Percentiles rank a stretch among this genome's conserved stretches.
Evolutionary conservation across 1,140 invertebrate genomes (phyloP).

Genomic region (Caenorhabditis brenneri): DNA sequence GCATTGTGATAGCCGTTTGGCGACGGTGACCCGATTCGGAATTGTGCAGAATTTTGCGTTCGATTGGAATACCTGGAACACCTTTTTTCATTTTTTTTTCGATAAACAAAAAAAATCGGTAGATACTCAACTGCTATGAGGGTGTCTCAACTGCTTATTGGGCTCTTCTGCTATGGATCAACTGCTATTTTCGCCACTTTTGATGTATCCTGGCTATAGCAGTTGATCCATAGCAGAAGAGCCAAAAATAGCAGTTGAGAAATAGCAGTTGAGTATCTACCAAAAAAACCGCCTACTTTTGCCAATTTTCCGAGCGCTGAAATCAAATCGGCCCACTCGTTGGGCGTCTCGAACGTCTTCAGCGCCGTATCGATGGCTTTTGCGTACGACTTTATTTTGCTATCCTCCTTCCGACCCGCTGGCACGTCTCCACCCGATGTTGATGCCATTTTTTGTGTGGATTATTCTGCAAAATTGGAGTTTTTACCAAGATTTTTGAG

Average conservation of each 20-base stretch:
- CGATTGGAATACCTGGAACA: constrained; percentile 77
- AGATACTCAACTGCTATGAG: too few relatives aligned
- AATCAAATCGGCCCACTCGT: constrained; percentile 93
- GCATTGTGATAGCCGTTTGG: constrained; percentile 90
- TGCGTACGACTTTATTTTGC: constrained; percentile 82
- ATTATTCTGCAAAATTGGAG: too few relatives aligned
- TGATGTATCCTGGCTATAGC: too few relatives aligned
- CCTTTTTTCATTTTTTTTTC: neutral
- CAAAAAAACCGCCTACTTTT: constrained; percentile 78
- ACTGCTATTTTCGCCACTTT: too few relatives aligned
- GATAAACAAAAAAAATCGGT: neutral
- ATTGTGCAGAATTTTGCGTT: constrained; percentile 87
- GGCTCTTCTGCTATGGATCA: too few relatives aligned
- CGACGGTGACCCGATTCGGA: constrained; percentile 86
- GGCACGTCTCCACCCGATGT: constrained; percentile 28
- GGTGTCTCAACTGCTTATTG: too few relatives aligned
- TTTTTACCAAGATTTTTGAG: too few relatives aligned
- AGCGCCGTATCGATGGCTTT: constrained; percentile 85
- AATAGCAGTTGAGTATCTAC: too few relatives aligned
- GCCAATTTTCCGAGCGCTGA: constrained; percentile 88
- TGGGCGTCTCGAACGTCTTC: constrained; percentile 87
- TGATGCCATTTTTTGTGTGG: constrained; percentile 5
- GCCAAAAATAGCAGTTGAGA: too few relatives aligned
- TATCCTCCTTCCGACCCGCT: constrained; percentile 29
- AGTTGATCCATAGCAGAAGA: too few relatives aligned